Evolutionary conservation across 2,113 vertebrate species (phyloP).

Genomic region (Corythornis vintsioides): DNA sequence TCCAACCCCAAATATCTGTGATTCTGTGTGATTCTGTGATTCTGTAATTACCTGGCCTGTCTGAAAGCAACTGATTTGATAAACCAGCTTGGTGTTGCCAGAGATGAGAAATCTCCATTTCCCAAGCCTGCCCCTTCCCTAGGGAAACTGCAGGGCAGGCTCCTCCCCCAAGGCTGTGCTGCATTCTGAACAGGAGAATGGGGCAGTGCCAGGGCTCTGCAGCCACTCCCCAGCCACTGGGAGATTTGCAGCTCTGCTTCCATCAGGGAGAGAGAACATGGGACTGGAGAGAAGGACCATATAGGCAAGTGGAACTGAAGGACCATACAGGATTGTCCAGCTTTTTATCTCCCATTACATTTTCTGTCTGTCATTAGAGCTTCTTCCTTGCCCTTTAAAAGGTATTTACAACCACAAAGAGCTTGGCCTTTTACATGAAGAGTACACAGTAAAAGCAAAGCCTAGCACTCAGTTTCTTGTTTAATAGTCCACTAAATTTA

Average conservation of each 20-base stretch:
- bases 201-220: background rate
- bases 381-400: background rate
- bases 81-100: background rate
- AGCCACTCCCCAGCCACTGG: background rate
- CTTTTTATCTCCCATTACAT: background rate
- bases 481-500: background rate
- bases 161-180: background rate
- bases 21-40: too few species aligned
- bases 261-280: background rate
- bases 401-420: background rate
- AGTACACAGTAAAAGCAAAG: background rate
- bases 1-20: too few species aligned
- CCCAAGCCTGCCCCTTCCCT: background rate
- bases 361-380: background rate
- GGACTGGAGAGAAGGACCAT: background rate
- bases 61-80: conserved; percentile 5
- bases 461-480: background rate
- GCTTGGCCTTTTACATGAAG: background rate
- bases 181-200: background rate
- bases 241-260: background rate
- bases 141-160: background rate
- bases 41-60: background rate
- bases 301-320: background rate
- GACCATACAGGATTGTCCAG: background rate
- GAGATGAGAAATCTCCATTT: background rate